Conservation (phyloP, 2,113 vertebrate species). For the Sylvilagus bachmani region DNA sequence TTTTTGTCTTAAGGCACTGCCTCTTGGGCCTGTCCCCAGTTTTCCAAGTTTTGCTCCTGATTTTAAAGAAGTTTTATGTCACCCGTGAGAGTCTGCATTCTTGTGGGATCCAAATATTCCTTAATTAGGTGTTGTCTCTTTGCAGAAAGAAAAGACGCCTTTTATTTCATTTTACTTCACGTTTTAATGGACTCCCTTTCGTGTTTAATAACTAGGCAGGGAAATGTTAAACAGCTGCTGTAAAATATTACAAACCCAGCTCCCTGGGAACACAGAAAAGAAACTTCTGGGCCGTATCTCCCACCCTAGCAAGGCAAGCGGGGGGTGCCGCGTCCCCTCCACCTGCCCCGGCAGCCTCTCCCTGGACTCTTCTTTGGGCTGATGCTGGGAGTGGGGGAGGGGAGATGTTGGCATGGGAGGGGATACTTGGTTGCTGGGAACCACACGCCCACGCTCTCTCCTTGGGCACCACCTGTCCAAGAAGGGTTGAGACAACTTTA, state of each 20-base stretch:
- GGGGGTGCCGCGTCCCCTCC: background rate
- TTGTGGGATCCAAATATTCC: conserved; percentile 88
- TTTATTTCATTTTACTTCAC: conserved; percentile 86
- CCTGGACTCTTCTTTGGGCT: background rate
- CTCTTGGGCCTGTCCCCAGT: conserved; percentile 72
- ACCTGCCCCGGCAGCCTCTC: background rate
- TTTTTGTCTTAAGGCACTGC: conserved; percentile 51
- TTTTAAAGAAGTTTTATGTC: conserved; percentile 84
- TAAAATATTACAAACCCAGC: conserved; percentile 75
- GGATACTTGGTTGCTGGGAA: accelerated
- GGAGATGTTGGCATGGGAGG: background rate
- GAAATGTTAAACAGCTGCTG: conserved; percentile 85
- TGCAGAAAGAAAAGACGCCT: conserved; percentile 81
- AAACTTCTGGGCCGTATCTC: conserved; percentile 28
- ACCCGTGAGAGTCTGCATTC: conserved; percentile 81
- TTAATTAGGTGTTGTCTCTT: conserved; percentile 88
- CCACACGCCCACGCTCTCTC: background rate
- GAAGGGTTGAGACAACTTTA: background rate
- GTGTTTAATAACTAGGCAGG: conserved; percentile 87
- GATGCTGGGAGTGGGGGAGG: background rate
- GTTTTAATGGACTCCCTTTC: conserved; percentile 86
- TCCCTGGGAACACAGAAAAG: conserved; percentile 32
- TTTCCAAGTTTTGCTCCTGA: conserved; percentile 76
- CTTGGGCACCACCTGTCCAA: background rate
- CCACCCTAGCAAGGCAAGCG: background rate